Conservation (phyloP, 2,797 vertebrate species). For the Craterocephalus amniculus region DNA sequence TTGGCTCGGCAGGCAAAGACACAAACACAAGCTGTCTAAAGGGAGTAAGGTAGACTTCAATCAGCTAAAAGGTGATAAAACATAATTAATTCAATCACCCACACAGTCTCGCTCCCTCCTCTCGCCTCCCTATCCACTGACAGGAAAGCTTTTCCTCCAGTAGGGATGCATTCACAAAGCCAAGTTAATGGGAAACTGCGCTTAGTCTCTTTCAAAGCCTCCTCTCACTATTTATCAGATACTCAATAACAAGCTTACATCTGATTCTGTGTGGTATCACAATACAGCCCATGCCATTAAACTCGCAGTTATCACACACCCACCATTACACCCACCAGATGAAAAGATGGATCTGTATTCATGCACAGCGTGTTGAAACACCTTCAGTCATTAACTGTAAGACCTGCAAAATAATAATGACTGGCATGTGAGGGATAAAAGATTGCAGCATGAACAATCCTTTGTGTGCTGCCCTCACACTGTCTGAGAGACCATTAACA, state of each 20-base stretch:
- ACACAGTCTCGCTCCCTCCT: constrained; percentile 30
- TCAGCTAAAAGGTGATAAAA: constrained; percentile 84
- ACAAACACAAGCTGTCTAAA: constrained; percentile 67
- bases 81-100: constrained; percentile 77
- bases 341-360: constrained; percentile 18
- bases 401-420: constrained; percentile 27
- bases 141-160: constrained; percentile 30
- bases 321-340: constrained; percentile 18
- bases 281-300: constrained; percentile 33
- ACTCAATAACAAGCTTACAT: constrained; percentile 31
- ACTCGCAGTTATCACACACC: constrained; percentile 14
- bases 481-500: constrained; percentile 49
- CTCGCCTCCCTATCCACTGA: constrained; percentile 21
- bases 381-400: constrained; percentile 34
- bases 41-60: constrained; percentile 75
- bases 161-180: constrained; percentile 35
- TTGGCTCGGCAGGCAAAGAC: constrained; percentile 59
- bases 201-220: constrained; percentile 40
- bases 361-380: constrained; percentile 13
- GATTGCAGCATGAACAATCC: background rate
- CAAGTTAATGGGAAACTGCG: constrained; percentile 50
- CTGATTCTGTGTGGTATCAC: constrained; percentile 29
- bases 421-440: constrained; percentile 19
- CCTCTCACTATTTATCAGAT: constrained; percentile 30
- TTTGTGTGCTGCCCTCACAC: constrained; percentile 21